These are phyloP conservation scores for Drosophila dives DNA, from an alignment of 2,888 invertebrate genomes.

Conservation along the genomic window DNA sequence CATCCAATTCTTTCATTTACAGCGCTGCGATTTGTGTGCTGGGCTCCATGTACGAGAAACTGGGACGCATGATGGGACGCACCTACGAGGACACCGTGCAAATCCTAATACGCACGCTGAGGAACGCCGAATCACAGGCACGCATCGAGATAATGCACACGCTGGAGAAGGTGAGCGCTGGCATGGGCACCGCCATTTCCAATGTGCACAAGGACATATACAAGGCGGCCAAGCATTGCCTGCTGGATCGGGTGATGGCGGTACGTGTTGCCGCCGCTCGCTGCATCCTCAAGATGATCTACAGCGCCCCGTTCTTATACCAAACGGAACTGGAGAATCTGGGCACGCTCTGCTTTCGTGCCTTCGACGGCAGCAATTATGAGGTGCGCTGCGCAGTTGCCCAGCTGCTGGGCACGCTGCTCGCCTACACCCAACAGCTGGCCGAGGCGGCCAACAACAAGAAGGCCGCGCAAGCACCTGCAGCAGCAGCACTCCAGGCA, in stretches of 20 bases:
- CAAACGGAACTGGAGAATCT: constrained; percentile 96
- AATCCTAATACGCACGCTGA: constrained; percentile 94
- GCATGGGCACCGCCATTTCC: constrained; percentile 97
- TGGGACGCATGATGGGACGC: constrained; percentile 99
- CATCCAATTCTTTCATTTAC: constrained; percentile 54
- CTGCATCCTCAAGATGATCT: constrained; percentile 95
- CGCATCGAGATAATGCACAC: constrained; percentile 98
- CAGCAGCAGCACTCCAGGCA: constrained; percentile 62
- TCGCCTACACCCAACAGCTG: constrained; percentile 89
- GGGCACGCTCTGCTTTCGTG: constrained; percentile 95
- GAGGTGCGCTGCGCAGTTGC: constrained; percentile 97
- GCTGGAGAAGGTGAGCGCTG: constrained; percentile 94
- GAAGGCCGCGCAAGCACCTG: constrained; percentile 68
- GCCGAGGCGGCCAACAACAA: constrained; percentile 86
- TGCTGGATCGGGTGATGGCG: constrained; percentile 96
- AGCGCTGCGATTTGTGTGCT: constrained; percentile 98
- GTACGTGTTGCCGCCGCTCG: constrained; percentile 97
- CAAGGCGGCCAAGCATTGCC: constrained; percentile 93
- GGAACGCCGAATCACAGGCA: constrained; percentile 97
- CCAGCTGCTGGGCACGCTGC: constrained; percentile 92
- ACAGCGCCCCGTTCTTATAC: constrained; percentile 93
- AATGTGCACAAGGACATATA: constrained; percentile 95
- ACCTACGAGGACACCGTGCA: constrained; percentile 99
- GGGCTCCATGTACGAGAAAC: constrained; percentile 98
- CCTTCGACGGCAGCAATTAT: constrained; percentile 96